A percentile compares a stretch with the other conserved stretches of the same genome.
Evolutionary conservation across 2,888 invertebrate species (phyloP).

Genomic region (Gonocerus acuteangulatus): DNA sequence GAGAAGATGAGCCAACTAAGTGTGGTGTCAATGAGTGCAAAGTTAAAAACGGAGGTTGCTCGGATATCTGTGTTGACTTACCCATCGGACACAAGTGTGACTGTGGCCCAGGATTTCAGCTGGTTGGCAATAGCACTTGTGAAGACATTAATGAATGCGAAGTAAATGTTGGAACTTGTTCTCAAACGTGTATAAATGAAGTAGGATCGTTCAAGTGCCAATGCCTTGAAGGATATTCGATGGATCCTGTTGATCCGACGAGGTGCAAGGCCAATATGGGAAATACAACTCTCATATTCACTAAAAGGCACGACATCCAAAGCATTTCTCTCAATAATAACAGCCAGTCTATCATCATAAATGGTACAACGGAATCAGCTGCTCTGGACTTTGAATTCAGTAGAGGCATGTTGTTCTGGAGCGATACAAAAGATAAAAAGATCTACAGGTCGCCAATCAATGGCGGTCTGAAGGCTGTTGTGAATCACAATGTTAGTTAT

Average conservation of each 20-base stretch:
- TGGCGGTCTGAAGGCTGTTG: slow-evolving; percentile 72
- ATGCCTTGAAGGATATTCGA: slow-evolving; percentile 76
- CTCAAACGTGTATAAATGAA: slow-evolving; percentile 85
- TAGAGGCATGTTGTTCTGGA: slow-evolving; percentile 94
- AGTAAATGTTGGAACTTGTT: slow-evolving; percentile 71
- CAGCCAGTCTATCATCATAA: slow-evolving; percentile 78
- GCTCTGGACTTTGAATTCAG: slow-evolving; percentile 90
- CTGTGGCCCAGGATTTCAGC: slow-evolving; percentile 70
- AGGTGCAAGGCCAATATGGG: slow-evolving; percentile 75
- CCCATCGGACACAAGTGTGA: slow-evolving; percentile 71
- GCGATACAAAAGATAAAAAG: slow-evolving; percentile 82
- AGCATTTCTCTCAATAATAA: slow-evolving; percentile 73
- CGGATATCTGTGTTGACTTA: slow-evolving; percentile 75
- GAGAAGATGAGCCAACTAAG: slow-evolving; percentile 78
- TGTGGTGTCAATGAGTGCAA: slow-evolving; percentile 74
- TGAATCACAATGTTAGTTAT: slow-evolving; percentile 63
- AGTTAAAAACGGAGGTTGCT: slow-evolving; percentile 76
- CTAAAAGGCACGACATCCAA: slow-evolving; percentile 80
- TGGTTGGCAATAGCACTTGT: slow-evolving; percentile 70
- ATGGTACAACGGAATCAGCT: slow-evolving; percentile 82
- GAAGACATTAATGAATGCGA: slow-evolving; percentile 91
- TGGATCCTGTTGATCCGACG: slow-evolving; percentile 74
- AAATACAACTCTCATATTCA: slow-evolving; percentile 71
- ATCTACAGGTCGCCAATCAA: slow-evolving; percentile 91
- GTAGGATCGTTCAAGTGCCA: slow-evolving; percentile 88